Conservation (phyloP, 2,113 vertebrate genomes). For the Aegypius monachus region DNA sequence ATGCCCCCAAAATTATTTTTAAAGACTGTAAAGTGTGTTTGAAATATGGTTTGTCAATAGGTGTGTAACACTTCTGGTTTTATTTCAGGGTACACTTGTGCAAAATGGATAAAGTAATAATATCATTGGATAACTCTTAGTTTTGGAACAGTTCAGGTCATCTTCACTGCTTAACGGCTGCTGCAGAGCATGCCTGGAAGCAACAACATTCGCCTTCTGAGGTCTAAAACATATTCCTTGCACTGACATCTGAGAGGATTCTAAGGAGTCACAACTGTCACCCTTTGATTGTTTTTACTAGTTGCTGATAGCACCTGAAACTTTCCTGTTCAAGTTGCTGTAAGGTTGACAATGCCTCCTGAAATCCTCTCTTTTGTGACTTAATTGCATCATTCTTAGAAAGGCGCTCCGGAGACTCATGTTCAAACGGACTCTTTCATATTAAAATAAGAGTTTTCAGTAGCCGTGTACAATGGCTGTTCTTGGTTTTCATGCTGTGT, state of each 20-base stretch:
- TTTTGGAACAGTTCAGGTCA: neutral
- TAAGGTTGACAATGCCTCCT: neutral
- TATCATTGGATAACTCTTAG: neutral
- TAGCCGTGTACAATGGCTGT: neutral
- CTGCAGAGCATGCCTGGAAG: neutral
- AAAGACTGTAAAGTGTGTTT: neutral
- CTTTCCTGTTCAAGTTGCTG: neutral
- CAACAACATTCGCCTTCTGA: neutral
- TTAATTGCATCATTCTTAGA: neutral
- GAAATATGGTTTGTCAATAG: neutral
- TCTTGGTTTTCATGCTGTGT: neutral
- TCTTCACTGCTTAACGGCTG: neutral
- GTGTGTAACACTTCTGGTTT: neutral
- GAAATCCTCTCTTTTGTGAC: neutral
- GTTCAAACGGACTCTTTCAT: neutral
- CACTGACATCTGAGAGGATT: neutral
- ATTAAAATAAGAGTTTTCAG: neutral
- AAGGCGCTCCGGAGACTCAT: neutral
- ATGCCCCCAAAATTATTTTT: neutral
- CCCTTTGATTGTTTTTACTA: neutral
- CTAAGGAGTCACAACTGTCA: neutral
- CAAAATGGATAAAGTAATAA: neutral
- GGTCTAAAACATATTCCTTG: neutral
- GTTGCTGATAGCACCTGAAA: neutral
- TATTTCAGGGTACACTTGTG: neutral